Evolutionary conservation across 1,140 invertebrate species (phyloP).

Genomic region (Chionoecetes opilio): DNA sequence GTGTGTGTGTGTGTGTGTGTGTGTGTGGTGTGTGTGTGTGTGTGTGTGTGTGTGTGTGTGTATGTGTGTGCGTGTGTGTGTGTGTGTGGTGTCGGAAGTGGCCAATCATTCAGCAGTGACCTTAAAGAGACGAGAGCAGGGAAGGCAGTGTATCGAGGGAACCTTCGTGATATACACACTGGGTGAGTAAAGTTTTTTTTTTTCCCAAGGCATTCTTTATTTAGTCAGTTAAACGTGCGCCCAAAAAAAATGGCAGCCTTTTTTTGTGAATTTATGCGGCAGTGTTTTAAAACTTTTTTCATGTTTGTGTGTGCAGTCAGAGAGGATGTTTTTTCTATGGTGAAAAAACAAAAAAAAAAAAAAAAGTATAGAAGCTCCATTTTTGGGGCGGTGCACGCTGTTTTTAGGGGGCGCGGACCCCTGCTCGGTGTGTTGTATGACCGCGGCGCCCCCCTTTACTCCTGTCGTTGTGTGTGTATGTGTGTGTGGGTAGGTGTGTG

Average conservation of each 20-base stretch:
- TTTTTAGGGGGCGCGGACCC: background rate
- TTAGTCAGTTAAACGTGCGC: background rate
- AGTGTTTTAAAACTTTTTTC: background rate
- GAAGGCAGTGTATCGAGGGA: no score
- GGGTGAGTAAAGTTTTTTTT: no score
- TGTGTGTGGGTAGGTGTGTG: no score
- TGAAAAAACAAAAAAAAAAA: no score
- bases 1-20: no score
- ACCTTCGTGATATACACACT: no score
- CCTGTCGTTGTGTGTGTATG: no score
- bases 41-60: no score
- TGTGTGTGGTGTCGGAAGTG: background rate
- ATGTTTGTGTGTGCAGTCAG: background rate
- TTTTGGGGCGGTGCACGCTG: background rate
- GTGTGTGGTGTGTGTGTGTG: no score
- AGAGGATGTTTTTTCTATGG: background rate
- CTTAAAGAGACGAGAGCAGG: no score
- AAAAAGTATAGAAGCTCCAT: constrained; percentile 1
- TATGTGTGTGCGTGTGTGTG: no score
- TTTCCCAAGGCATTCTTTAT: background rate
- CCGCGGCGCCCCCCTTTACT: background rate
- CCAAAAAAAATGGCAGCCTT: background rate
- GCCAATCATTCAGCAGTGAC: background rate
- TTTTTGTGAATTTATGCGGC: background rate
- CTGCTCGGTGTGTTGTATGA: background rate